Evolutionary conservation across 53 echinoderm and acorn worm species (phyloP), one percentile per base, ranked within the genome.

Genomic region (Temnopleurus reevesii): DNA sequence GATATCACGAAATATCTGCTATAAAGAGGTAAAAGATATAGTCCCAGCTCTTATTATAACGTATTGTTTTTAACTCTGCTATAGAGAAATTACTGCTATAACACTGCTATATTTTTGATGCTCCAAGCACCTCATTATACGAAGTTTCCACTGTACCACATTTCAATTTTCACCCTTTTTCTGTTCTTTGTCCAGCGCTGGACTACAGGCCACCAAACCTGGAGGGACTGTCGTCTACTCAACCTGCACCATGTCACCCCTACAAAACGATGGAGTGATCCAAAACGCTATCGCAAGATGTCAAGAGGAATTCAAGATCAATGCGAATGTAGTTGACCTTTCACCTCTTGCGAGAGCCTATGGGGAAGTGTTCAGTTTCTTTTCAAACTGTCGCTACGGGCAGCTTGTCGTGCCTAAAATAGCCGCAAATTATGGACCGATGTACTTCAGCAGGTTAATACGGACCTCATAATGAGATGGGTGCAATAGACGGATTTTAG

Each of bases 211-310:
- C 9, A 94, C 93, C 30, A 95, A 91, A 61, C 92, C 94, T 0
- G 98, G 98, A 85, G 98, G 98, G 30, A 92, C 94, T 49, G 94
- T 97, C 15, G 94, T 97, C 17, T 97, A 97, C 66, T 97, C 98
- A 2, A 97, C 98, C 6, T 97, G 98, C 65, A 94, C 94, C 0
- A 79, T 97, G 29, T 97, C 98, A 10, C 91, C 92, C 33, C 95
- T 94, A 18, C 98, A 97, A 76, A 97, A 97, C 53, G 98, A 97
- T 76, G 92, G 86, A 77, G 95, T 97, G 31, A 31, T 97, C 86
- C 89, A 94, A 51, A 92, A 59, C 44, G 92, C 98, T 45, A 76
- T 97, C 46, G 61, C 86, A 51, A 90, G 59, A 12, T 96, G 98
- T 82, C 90, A 76, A 44, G 82, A 90, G 64, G 93, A 93, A 59